Evolutionary conservation across 2,113 vertebrate species (phyloP).

Genomic region (Aspidoscelis tigris): DNA sequence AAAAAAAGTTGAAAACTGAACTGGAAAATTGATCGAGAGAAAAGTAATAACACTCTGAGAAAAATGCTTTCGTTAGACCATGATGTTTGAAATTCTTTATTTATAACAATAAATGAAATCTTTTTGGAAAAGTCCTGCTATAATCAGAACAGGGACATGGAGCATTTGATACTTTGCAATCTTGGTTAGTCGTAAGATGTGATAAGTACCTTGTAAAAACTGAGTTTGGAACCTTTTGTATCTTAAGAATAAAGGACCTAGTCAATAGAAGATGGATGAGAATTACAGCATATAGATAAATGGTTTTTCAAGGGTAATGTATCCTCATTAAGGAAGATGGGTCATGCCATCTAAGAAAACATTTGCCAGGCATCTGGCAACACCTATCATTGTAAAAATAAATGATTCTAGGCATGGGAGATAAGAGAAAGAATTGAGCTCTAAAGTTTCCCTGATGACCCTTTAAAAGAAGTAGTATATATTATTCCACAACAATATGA

Average conservation of each 20-base stretch:
- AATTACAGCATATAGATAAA: not conserved
- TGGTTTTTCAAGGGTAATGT: not conserved
- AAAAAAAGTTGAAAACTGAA: not conserved
- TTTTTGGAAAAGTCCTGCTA: not conserved
- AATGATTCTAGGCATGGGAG: not conserved
- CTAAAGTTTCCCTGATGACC: slow-evolving; percentile 28
- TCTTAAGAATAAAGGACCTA: not conserved
- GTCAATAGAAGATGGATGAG: slow-evolving; percentile 13
- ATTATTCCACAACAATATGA: slow-evolving; percentile 54
- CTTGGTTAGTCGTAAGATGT: not conserved
- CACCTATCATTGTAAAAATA: slow-evolving; percentile 17
- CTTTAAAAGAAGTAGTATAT: slow-evolving; percentile 23
- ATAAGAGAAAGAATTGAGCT: slow-evolving; percentile 15
- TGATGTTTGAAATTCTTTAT: not conserved
- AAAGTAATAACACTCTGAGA: slow-evolving; percentile 7
- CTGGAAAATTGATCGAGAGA: not conserved
- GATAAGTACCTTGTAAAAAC: not conserved
- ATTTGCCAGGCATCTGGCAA: slow-evolving; percentile 17
- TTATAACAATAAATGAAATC: not conserved
- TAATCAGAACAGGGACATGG: not conserved
- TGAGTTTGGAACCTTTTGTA: slow-evolving; percentile 20
- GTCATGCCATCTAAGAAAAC: slow-evolving; percentile 8
- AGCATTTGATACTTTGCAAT: not conserved
- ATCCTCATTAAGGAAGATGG: not conserved
- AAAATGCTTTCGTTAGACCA: not conserved